A percentile compares a stretch with the other conserved stretches of the same genome.
Conservation (phyloP, 2,113 vertebrate species). For the Catagonus wagneri region DNA sequence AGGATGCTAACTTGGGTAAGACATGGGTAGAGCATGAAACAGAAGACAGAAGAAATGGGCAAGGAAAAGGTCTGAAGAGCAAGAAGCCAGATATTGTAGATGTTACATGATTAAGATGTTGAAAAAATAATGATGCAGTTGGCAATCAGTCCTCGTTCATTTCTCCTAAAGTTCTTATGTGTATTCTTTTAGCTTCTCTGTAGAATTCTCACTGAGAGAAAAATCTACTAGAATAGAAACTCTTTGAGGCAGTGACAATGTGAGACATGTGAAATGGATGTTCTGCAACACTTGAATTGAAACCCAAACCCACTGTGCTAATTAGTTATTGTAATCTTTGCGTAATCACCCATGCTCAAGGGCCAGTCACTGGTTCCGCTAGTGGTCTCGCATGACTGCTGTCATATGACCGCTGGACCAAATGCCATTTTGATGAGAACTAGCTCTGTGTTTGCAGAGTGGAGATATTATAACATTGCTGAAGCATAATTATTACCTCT, state of each 20-base stretch:
- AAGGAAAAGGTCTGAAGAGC: not conserved
- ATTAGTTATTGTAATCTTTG: conserved; percentile 47
- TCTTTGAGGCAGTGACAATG: conserved; percentile 6
- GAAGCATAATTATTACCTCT: not conserved
- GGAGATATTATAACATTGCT: not conserved
- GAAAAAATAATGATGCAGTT: not conserved
- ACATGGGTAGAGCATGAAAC: not conserved
- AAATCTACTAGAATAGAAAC: not conserved
- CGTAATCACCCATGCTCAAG: conserved; percentile 47
- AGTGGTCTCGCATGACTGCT: not conserved
- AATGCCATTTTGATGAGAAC: conserved; percentile 19
- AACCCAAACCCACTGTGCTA: conserved; percentile 53
- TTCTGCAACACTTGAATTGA: not conserved
- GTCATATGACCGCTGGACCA: not conserved
- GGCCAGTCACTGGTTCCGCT: not conserved
- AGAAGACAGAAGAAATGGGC: conserved; percentile 10
- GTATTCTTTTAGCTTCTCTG: conserved; percentile 2
- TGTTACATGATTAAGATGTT: not conserved
- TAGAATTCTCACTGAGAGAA: not conserved
- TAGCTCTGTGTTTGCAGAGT: not conserved
- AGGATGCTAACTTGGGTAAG: not conserved
- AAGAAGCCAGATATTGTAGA: not conserved
- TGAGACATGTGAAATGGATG: not conserved
- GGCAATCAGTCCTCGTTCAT: not conserved
- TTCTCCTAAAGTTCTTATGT: not conserved